phyloP scores from a whole-genome alignment of 2,113 vertebrate species.

The Ornithorhynchus anatinus region DNA sequence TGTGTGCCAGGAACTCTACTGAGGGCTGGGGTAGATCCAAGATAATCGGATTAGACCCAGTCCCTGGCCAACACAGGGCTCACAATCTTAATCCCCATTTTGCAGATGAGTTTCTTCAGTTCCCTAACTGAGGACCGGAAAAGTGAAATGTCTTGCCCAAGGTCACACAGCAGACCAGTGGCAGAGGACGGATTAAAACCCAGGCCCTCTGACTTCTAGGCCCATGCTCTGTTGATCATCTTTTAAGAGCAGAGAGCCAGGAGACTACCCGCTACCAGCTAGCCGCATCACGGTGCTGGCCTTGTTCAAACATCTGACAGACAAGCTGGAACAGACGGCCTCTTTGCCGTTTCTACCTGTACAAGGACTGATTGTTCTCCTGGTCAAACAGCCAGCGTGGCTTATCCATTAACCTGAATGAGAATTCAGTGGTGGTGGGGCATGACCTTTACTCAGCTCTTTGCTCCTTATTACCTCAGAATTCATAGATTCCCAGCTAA shows the following conservation, averaged over 20 bases:
- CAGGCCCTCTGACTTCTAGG: too few relatives aligned
- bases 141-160: too few relatives aligned
- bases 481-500: constrained; percentile 49
- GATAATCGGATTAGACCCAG: too few relatives aligned
- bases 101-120: too few relatives aligned
- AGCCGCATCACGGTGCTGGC: constrained; percentile 43
- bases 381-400: constrained; percentile 25
- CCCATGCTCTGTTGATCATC: too few relatives aligned
- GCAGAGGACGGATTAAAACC: too few relatives aligned
- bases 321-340: constrained; percentile 24
- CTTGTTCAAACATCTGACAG: constrained; percentile 40
- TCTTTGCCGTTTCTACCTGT: constrained; percentile 27
- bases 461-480: constrained; percentile 22
- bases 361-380: constrained; percentile 48
- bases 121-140: too few relatives aligned
- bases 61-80: too few relatives aligned
- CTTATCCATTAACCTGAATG: constrained; percentile 70
- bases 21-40: too few relatives aligned
- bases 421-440: constrained; percentile 56
- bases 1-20: too few relatives aligned
- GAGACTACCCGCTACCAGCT: not conserved
- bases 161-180: too few relatives aligned
- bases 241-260: not conserved
- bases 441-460: constrained; percentile 55
- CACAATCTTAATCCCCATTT: too few relatives aligned